Conservation (phyloP, 2,888 invertebrate species). For the Plemyria rubiginata region DNA sequence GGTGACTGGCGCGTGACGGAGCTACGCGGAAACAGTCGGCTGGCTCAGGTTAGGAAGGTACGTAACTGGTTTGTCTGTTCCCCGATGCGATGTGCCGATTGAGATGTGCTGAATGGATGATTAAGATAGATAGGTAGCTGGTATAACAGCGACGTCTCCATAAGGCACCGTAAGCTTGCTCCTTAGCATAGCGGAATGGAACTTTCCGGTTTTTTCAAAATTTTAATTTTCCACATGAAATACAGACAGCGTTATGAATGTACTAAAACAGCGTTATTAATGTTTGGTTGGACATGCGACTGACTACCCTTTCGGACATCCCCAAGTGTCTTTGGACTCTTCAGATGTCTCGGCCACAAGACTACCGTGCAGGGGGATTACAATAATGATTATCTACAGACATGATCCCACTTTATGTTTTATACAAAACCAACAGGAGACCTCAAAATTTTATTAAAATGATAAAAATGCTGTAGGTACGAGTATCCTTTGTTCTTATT, state of each 20-base stretch:
- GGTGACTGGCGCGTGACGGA: conserved; percentile 65
- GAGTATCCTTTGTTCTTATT: conserved; percentile 21
- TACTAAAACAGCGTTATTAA: too few relatives aligned
- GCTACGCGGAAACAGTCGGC: conserved; percentile 37
- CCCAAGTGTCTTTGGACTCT: too few relatives aligned
- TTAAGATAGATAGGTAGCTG: conserved; percentile 40
- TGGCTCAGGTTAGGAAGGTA: conserved; percentile 59
- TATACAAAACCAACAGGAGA: neutral
- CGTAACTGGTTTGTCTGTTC: conserved; percentile 69
- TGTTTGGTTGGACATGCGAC: too few relatives aligned
- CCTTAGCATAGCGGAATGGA: neutral
- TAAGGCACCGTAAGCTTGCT: conserved; percentile 23
- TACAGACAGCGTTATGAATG: too few relatives aligned
- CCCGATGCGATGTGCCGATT: conserved; percentile 49
- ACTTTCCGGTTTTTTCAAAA: too few relatives aligned
- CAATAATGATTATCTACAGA: too few relatives aligned
- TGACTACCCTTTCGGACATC: too few relatives aligned
- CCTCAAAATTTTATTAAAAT: conserved; percentile 14
- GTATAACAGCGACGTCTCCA: conserved; percentile 37
- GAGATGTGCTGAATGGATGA: conserved; percentile 64
- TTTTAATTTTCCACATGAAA: too few relatives aligned
- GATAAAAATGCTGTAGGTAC: conserved; percentile 17
- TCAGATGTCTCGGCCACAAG: too few relatives aligned
- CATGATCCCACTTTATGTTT: too few relatives aligned
- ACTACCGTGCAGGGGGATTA: too few relatives aligned